Conservation (phyloP, 2,888 invertebrate genomes). For the Nymphalis urticae region DNA sequence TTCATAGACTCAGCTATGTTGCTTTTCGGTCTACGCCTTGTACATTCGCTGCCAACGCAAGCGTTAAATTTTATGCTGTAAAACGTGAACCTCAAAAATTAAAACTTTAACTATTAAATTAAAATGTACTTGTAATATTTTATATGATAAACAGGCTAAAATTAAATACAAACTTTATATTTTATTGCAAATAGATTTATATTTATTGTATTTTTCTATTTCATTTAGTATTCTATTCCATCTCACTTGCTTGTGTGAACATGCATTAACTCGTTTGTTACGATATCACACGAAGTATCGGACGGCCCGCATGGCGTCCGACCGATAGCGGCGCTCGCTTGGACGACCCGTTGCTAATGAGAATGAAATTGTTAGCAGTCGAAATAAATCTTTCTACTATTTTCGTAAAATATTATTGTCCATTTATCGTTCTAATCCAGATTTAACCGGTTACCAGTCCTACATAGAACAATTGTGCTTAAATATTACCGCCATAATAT, state of each 20-base stretch:
- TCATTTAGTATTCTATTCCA: conserved; percentile 5
- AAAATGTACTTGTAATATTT: too few species aligned
- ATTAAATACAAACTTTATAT: not conserved
- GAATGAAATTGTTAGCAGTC: conserved; percentile 25
- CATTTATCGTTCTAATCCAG: not conserved
- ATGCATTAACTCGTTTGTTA: conserved; percentile 44
- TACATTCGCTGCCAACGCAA: too few species aligned
- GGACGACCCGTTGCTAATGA: conserved; percentile 26
- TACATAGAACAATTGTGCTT: not conserved
- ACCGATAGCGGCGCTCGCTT: conserved; percentile 27
- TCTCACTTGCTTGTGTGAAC: conserved; percentile 39
- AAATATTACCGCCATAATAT: too few species aligned
- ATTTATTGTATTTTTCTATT: too few species aligned
- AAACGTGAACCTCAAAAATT: too few species aligned
- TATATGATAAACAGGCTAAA: too few species aligned
- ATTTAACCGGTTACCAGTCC: not conserved
- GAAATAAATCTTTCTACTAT: conserved; percentile 4
- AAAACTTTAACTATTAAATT: too few species aligned
- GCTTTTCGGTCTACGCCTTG: too few species aligned
- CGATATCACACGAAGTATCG: conserved; percentile 62
- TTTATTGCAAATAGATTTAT: not conserved
- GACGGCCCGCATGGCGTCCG: conserved; percentile 56
- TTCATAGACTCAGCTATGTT: too few species aligned
- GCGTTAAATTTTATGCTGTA: too few species aligned
- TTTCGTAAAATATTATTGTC: not conserved